Conservation (phyloP, 2,888 invertebrate species). For the Aplocera efformata region DNA sequence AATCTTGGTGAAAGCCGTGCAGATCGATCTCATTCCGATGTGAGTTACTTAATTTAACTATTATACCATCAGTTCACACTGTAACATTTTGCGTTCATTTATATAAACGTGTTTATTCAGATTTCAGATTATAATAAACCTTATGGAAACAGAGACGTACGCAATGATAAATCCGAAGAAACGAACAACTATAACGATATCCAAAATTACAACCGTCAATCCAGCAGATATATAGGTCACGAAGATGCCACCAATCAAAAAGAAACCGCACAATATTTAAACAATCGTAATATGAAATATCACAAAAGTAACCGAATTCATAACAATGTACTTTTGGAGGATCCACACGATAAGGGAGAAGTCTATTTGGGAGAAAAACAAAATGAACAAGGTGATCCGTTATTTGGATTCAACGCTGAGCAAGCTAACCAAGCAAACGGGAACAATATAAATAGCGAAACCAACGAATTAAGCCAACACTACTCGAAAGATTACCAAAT, state of each 20-base stretch:
- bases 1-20: conserved; percentile 25
- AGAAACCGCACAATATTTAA: conserved; percentile 33
- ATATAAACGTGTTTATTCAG: conserved; percentile 25
- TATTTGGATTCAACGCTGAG: conserved; percentile 41
- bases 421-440: conserved; percentile 35
- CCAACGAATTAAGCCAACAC: conserved; percentile 34
- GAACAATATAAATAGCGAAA: conserved; percentile 40
- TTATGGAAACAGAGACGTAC: conserved; percentile 31
- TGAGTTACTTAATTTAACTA: conserved; percentile 2
- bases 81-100: neutral
- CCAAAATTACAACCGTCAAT: conserved; percentile 21
- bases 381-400: conserved; percentile 42
- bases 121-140: conserved; percentile 38
- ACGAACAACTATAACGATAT: conserved; percentile 20
- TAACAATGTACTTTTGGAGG: conserved; percentile 28
- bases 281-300: conserved; percentile 26
- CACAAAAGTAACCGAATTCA: conserved; percentile 32
- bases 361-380: conserved; percentile 26
- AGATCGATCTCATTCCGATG: conserved; percentile 28
- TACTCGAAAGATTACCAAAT: conserved; percentile 35
- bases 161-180: conserved; percentile 31
- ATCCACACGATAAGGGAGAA: conserved; percentile 36
- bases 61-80: too few species aligned
- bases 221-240: conserved; percentile 32
- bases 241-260: conserved; percentile 33